Evolutionary conservation across 2,888 invertebrate species (phyloP).

Genomic region (Epistrophella euchroma): DNA sequence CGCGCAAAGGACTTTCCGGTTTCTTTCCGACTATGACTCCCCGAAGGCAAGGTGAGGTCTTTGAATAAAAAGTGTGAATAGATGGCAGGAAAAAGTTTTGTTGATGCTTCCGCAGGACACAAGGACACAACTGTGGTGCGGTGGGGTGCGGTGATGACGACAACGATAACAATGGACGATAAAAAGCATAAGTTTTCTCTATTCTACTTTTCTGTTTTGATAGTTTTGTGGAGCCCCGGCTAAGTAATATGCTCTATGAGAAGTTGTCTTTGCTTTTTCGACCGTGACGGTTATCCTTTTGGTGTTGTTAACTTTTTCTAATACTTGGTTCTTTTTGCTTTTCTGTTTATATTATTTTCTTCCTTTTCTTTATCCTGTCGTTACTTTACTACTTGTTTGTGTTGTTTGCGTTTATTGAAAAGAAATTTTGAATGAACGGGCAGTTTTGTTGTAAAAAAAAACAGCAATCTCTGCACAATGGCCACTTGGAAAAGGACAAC

Average conservation of each 20-base stretch:
- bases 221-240: conserved; percentile 36
- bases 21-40: conserved; percentile 1
- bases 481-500: conserved; percentile 50
- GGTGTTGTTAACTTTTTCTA: conserved; percentile 32
- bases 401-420: conserved; percentile 68
- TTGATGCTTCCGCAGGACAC: conserved; percentile 54
- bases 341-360: neutral
- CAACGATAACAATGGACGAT: conserved; percentile 48
- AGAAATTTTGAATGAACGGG: conserved; percentile 60
- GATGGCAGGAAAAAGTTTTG: conserved; percentile 50
- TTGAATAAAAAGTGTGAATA: conserved; percentile 23
- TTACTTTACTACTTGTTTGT: conserved; percentile 15
- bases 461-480: conserved; percentile 42
- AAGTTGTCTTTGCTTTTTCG: conserved; percentile 31
- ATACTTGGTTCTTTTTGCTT: conserved; percentile 3
- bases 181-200: conserved; percentile 58
- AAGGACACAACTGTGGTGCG: conserved; percentile 49
- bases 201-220: conserved; percentile 39
- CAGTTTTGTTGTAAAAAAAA: conserved; percentile 47
- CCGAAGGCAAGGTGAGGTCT: conserved; percentile 15
- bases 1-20: conserved; percentile 27
- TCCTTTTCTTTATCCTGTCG: neutral
- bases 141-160: neutral
- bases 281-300: conserved; percentile 25
- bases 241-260: conserved; percentile 24